Evolutionary conservation across 2,797 vertebrate species (phyloP).

Genomic region (Periparus ater): DNA sequence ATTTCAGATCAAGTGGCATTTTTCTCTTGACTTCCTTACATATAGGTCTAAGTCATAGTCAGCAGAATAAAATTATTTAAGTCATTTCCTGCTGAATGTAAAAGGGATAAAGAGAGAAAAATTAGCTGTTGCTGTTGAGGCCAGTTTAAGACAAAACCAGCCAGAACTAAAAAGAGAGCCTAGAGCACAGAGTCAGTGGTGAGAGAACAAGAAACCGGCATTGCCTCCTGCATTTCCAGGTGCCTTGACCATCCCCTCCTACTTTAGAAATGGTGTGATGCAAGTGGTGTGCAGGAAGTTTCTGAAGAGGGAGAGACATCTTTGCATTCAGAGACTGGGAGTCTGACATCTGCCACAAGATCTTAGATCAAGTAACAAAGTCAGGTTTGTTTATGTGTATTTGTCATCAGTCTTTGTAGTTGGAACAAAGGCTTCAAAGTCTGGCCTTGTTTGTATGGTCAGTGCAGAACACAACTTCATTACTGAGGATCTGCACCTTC

Average conservation of each 20-base stretch:
- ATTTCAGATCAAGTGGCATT: not conserved
- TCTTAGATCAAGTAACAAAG: not conserved
- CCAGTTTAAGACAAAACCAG: not conserved
- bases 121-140: not conserved
- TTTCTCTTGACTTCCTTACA: not conserved
- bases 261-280: not conserved
- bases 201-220: accelerated
- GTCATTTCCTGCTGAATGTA: not conserved
- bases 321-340: not conserved
- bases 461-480: not conserved
- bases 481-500: not conserved
- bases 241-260: not conserved
- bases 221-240: not conserved
- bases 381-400: not conserved
- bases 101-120: not conserved
- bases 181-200: not conserved
- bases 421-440: slow-evolving; percentile 38
- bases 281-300: not conserved
- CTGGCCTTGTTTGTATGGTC: not conserved
- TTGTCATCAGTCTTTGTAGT: slow-evolving; percentile 23
- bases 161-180: not conserved
- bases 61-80: not conserved
- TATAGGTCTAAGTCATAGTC: not conserved
- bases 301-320: not conserved
- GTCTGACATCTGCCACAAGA: not conserved